These are phyloP conservation scores for Brachionus rubens DNA, from an alignment of 1,140 invertebrate genomes.

Conservation along the genomic window DNA sequence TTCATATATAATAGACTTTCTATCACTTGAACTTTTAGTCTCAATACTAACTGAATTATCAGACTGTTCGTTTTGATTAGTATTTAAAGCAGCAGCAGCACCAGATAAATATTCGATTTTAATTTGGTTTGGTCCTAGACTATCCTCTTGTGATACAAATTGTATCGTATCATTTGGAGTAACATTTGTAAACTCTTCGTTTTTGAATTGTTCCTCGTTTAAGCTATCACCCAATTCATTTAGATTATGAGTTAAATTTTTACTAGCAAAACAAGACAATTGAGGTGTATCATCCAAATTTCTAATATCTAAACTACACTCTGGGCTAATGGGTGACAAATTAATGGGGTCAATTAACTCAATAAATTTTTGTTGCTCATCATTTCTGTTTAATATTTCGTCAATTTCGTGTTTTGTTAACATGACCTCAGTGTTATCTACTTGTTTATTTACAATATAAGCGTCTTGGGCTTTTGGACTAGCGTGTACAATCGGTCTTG, in stretches of 20 bases:
- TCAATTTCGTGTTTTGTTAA: slow-evolving; percentile 8
- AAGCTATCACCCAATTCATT: neutral
- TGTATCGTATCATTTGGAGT: neutral
- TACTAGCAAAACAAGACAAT: neutral
- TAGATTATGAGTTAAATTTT: neutral
- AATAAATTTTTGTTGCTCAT: neutral
- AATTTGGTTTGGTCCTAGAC: neutral
- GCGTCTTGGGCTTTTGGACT: slow-evolving; percentile 39
- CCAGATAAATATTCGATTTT: neutral
- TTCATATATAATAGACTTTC: neutral
- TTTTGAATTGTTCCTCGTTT: neutral
- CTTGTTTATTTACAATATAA: slow-evolving; percentile 44
- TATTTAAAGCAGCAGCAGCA: neutral
- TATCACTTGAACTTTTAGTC: too few relatives aligned
- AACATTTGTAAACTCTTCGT: neutral
- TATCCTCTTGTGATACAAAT: neutral
- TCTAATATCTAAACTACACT: too few relatives aligned
- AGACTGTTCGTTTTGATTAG: neutral
- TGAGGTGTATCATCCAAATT: neutral
- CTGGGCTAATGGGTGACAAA: neutral
- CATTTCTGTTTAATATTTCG: neutral
- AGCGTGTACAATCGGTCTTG: slow-evolving; percentile 23
- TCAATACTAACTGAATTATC: neutral
- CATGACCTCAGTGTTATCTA: neutral
- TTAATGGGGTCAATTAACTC: neutral